Evolutionary conservation across 1,140 invertebrate genomes (phyloP).

Genomic region (Brachystomella parvula): DNA sequence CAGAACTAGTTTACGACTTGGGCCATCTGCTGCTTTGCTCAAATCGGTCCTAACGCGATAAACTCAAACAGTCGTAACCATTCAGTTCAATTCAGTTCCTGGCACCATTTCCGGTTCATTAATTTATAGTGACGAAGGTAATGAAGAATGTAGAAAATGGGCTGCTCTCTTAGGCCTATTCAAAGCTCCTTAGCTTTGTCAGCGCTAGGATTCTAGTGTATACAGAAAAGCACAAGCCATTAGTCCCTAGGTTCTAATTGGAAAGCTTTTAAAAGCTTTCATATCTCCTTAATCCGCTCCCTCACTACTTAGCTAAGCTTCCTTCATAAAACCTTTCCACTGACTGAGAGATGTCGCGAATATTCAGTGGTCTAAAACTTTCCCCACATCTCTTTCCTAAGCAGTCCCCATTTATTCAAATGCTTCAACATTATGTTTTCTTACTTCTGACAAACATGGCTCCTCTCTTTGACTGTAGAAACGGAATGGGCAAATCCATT

Average conservation of each 20-base stretch:
- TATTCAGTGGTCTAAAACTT: not conserved
- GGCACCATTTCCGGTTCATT: not conserved
- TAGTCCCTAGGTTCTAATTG: not conserved
- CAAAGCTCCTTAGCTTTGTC: not conserved
- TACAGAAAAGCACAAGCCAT: not conserved
- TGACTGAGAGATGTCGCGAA: not conserved
- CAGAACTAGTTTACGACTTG: not conserved
- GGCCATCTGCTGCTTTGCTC: not conserved
- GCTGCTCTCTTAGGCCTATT: not conserved
- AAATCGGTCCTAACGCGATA: not conserved
- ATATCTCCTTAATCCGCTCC: not conserved
- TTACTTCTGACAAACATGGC: constrained; percentile 22
- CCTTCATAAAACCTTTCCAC: too few relatives aligned
- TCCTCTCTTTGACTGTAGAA: constrained; percentile 24
- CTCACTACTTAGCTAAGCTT: too few relatives aligned
- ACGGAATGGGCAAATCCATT: constrained; percentile 20
- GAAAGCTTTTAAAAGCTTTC: constrained; percentile 10
- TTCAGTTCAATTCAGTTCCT: not conserved
- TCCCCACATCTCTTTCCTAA: too few relatives aligned
- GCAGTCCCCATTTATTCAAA: too few relatives aligned
- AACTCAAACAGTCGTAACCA: constrained; percentile 6
- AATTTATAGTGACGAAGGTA: not conserved
- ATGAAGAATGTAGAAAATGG: not conserved
- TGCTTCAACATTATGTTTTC: too few relatives aligned
- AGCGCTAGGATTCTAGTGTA: not conserved